Evolutionary conservation across 1,140 invertebrate genomes (phyloP).

Genomic region (Protaetia brevitarsis): DNA sequence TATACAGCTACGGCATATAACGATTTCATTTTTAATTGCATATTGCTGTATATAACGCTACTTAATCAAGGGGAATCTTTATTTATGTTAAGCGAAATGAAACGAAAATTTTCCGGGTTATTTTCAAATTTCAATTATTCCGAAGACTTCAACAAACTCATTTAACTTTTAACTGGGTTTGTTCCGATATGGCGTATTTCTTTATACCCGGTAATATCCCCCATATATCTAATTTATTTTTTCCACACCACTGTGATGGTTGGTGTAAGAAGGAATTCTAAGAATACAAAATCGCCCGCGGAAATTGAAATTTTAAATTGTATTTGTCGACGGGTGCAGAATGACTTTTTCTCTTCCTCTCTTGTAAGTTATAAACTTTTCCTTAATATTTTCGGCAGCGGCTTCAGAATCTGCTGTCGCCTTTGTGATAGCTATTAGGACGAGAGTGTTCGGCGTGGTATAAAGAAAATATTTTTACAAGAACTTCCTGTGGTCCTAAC

Average conservation of each 20-base stretch:
- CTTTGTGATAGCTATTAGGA: not conserved
- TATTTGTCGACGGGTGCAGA: constrained; percentile 5
- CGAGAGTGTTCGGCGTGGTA: not conserved
- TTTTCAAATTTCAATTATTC: no score
- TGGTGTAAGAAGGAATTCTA: not conserved
- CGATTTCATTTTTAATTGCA: no score
- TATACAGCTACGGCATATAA: no score
- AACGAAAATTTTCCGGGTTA: no score
- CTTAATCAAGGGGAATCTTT: no score
- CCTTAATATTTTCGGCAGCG: constrained; percentile 6
- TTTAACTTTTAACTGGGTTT: no score
- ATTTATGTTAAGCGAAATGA: no score
- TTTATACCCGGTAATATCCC: not conserved
- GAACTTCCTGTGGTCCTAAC: not conserved
- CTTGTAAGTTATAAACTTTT: constrained; percentile 15
- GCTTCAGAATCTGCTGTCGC: not conserved
- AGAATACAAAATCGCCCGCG: constrained; percentile 5
- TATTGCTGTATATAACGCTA: no score
- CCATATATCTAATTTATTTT: not conserved
- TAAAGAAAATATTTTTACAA: constrained; percentile 21
- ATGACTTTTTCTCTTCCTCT: constrained; percentile 21
- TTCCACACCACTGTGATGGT: not conserved
- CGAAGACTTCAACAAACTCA: constrained; percentile 2
- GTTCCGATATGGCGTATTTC: no score
- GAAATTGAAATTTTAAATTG: constrained; percentile 20